Evolutionary conservation across 2,888 invertebrate genomes (phyloP), one percentile per base, ranked within the genome.

Genomic region (Drepanosiphum platanoidis): DNA sequence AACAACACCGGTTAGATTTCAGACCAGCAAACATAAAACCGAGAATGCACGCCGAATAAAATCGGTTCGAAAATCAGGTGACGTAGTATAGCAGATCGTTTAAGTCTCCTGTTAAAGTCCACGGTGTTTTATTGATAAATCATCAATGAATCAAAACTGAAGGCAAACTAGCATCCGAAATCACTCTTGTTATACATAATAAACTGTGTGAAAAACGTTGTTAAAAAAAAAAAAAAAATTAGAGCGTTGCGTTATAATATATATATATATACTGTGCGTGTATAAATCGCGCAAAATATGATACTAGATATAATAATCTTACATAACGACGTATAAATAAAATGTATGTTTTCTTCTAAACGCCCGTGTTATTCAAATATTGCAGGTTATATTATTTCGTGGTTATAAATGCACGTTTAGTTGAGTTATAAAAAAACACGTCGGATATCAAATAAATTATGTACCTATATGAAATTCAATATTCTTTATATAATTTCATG

Each of bases 1-100:
- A 83, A 74, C 30, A 66, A 75, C 64, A 75, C 74, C 52, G 18
- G 46, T 64, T 32, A 34, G 34, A 83, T 66, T 46, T 22, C 34
- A 46, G 66, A 82, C 32, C 42, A 27, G 18, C 32, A 27, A 72
- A 82, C 18, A 58, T 32, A 52, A 9, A 70, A 36, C 27, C 15
- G 8, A 5, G 66, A 42, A 52, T 22, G 11, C 34, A 52, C 8
- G 1, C 13, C 34, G 15, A 22, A 39, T 66, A 80, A 13, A 52
- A 70, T 52, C 27, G 22, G 36, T 58, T 30, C 11, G n/a, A 80
- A 34, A 52, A 36, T 58, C 18, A 3, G 27, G n/a, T 36, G 13
- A 80, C 15, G 27, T 27, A 8, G 11, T 61, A 5, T 5, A 42
- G 11, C n/a, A 42, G 66, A 46, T 52, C 66, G 34, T 79, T 79